Conservation (phyloP, 2,113 vertebrate genomes). For the Clarias batrachus region DNA sequence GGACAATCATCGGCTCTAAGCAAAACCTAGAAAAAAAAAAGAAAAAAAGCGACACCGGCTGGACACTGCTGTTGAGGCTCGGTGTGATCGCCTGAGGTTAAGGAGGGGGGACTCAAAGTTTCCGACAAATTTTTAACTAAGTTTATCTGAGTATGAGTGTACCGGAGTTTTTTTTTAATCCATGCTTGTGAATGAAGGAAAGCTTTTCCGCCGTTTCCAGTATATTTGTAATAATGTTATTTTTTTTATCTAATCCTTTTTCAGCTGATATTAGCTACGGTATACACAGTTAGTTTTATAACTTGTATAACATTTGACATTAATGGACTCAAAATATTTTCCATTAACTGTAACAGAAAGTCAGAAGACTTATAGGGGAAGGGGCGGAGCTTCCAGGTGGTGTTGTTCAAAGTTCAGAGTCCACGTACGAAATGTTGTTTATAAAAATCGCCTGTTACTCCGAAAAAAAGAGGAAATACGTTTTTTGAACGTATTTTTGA, state of each 20-base stretch:
- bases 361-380: not conserved
- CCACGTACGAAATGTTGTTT: not conserved
- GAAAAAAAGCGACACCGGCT: not conserved
- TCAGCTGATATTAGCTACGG: too few species aligned
- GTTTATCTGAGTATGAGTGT: not conserved
- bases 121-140: not conserved
- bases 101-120: not conserved
- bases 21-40: slow-evolving; percentile 27
- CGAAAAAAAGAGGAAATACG: too few species aligned
- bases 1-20: slow-evolving; percentile 51
- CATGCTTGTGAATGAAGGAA: not conserved
- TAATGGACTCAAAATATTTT: not conserved
- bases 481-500: too few species aligned
- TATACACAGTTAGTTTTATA: too few species aligned
- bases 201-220: not conserved
- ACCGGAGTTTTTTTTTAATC: not conserved
- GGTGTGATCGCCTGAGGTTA: not conserved
- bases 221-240: not conserved
- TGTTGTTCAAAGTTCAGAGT: not conserved
- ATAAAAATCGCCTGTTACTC: too few species aligned
- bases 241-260: not conserved
- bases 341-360: not conserved
- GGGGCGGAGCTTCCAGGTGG: not conserved
- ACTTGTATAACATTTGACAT: not conserved
- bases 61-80: slow-evolving; percentile 13